Conservation (phyloP, 2,113 vertebrate species). For the Menidia beryllina region DNA sequence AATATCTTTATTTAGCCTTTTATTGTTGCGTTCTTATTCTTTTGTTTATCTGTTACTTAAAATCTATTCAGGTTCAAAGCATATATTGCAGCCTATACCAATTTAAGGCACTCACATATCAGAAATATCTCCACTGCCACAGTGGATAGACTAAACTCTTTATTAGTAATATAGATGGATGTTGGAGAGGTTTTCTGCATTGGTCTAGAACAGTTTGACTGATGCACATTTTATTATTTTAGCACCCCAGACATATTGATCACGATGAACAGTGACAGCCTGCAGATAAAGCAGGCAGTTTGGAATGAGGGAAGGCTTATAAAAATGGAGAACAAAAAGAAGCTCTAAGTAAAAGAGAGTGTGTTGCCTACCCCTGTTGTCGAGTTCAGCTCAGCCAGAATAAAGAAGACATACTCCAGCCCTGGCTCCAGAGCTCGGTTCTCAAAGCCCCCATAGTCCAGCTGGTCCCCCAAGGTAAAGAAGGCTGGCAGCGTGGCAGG, state of each 20-base stretch:
- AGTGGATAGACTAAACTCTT: slow-evolving; percentile 48
- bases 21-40: slow-evolving; percentile 32
- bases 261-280: slow-evolving; percentile 61
- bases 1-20: neutral
- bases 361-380: slow-evolving; percentile 85
- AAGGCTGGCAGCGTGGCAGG: slow-evolving; percentile 86
- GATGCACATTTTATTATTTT: slow-evolving; percentile 67
- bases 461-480: slow-evolving; percentile 94
- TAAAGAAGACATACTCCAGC: slow-evolving; percentile 94
- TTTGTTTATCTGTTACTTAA: neutral
- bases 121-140: slow-evolving; percentile 37
- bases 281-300: slow-evolving; percentile 27
- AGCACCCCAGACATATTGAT: slow-evolving; percentile 56
- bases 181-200: slow-evolving; percentile 64
- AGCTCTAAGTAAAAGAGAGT: slow-evolving; percentile 25
- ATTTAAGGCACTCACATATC: slow-evolving; percentile 37
- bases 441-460: slow-evolving; percentile 92
- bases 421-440: slow-evolving; percentile 92
- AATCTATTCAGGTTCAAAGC: slow-evolving; percentile 45
- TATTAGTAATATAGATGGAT: slow-evolving; percentile 58
- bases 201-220: slow-evolving; percentile 67
- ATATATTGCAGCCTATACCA: slow-evolving; percentile 46
- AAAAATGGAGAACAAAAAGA: slow-evolving; percentile 12
- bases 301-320: slow-evolving; percentile 18
- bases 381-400: slow-evolving; percentile 92